Evolutionary conservation across 2,113 vertebrate species (phyloP), one percentile per base, ranked within the genome.

Genomic region (Microtus pennsylvanicus): DNA sequence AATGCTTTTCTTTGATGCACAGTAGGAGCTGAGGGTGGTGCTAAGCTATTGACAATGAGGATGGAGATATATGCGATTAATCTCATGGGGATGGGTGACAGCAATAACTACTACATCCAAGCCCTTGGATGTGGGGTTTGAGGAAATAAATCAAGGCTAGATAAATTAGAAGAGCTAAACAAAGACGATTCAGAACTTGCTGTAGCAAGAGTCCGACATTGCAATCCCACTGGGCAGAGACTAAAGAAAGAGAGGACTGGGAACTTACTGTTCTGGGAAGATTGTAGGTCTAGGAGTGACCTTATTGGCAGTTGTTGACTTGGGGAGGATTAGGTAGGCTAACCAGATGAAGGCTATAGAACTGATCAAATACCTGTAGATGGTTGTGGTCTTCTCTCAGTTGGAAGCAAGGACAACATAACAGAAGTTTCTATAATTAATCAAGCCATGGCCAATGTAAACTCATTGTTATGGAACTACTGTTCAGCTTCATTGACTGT

Each of bases 11-110:
- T 21, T 30, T 45, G 8, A 26, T 38, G 13, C 19, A 65, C 13
- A 9, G 17, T 42, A 52, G 22, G 4, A 50, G 16, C 30, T 81
- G 67, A 81, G 16, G 26, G 38, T 75, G 58, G n/a, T 28, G 3
- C 19, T 47, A 3, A 0, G 42, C 33, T 42, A 12, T 22, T 6
- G 0, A 26, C 22, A 70, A n/a, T 21, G 50, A 76, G 26, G 45
- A 24, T 72, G 28, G 30, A 67, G 38, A 33, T 33, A 12, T 9
- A 19, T 8, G 1, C 61, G 76, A 72, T 12, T 80, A 45, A 67
- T 47, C 7, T 87, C 19, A 3, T 26, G 55, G 13, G 7, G 1
- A 3, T 38, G 24, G 1, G 12, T 28, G 55, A 0, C 12, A 30
- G 52, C 81, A 55, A 24, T 55, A 11, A 19, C 33, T 55, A 19